Evolutionary conservation across 2,888 invertebrate genomes (phyloP), one percentile per base, ranked within the genome.

Genomic region (Philaethria dido): DNA sequence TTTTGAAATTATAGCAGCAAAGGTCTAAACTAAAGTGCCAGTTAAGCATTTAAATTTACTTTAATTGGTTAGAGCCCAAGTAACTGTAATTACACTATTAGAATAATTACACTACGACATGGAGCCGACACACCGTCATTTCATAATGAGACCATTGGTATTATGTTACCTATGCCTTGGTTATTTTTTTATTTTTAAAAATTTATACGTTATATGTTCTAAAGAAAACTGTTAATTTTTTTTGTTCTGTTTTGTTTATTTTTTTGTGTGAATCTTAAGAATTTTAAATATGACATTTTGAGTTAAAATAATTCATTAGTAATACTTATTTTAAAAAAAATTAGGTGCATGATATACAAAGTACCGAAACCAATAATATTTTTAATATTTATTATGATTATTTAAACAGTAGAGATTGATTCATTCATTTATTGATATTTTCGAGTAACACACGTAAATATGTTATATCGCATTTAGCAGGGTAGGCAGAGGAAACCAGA

Each of bases 61-160:
- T 20, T 57, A 42, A 57, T 57, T 42, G 16, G 22, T 14, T 9
- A n/a, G n/a, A 57, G 11, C n/a, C 5, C 25, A 42, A 25, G 42
- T 57, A 57, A 57, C 42, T 57, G 57, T 60, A 60, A 33, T 60
- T 45, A 60, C 33, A 47, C 33, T 45, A 60, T 47, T 60, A 60
- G 29, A 60, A 60, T 45, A 45, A 60, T 60, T 33, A 13, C 45
- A 13, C 39, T 47, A 45, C 36, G 36, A 25, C 57, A 25, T 42
- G 25, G n/a, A 57, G 39, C 22, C 8, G 39, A 22, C 25, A 22
- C 20, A 42, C 22, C 16, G 57, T 22, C 42, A 42, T 57, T 42
- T 57, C 25, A 42, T 42, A 42, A 42, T 25, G 57, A n/a, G 20
- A 42, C 39, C 57, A 11, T 42, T 42, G 39, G 39, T 22, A 22